Conservation (phyloP, 2,888 invertebrate species). For the Lasioglossum leucozonium region DNA sequence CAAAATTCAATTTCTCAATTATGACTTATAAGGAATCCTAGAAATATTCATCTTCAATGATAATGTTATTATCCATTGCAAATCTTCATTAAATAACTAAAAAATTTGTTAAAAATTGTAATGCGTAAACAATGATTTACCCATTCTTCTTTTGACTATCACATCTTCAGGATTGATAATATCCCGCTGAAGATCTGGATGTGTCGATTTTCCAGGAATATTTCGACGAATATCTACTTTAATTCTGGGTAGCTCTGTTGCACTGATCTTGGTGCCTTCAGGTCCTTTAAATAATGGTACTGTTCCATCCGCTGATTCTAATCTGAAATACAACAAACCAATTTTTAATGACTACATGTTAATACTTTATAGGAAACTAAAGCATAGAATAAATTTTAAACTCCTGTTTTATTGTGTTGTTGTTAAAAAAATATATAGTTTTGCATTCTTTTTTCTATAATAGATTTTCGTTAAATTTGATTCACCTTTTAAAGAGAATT, state of each 20-base stretch:
- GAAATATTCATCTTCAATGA: slow-evolving; percentile 40
- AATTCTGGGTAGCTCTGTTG: slow-evolving; percentile 68
- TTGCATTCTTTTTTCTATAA: neutral
- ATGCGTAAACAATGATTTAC: slow-evolving; percentile 66
- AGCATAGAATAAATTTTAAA: too few species aligned
- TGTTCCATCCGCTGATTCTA: slow-evolving; percentile 59
- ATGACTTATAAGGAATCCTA: neutral
- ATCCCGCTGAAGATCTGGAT: slow-evolving; percentile 66
- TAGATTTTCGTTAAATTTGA: neutral
- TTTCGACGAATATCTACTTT: slow-evolving; percentile 74
- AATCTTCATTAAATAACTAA: slow-evolving; percentile 20
- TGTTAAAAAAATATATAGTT: neutral
- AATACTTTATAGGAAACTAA: neutral
- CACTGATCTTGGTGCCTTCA: slow-evolving; percentile 67
- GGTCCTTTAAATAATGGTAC: slow-evolving; percentile 73
- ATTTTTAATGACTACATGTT: neutral
- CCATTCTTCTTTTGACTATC: slow-evolving; percentile 73
- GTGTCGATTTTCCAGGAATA: slow-evolving; percentile 53
- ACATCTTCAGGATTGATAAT: slow-evolving; percentile 75
- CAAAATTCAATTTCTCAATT: slow-evolving; percentile 6
- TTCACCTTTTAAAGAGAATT: slow-evolving; percentile 57
- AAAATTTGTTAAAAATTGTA: slow-evolving; percentile 21
- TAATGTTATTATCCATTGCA: slow-evolving; percentile 14
- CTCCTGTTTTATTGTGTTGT: neutral
- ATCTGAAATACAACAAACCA: slow-evolving; percentile 51